Conservation (phyloP, 2,113 vertebrate species). For the Albula glossodonta region DNA sequence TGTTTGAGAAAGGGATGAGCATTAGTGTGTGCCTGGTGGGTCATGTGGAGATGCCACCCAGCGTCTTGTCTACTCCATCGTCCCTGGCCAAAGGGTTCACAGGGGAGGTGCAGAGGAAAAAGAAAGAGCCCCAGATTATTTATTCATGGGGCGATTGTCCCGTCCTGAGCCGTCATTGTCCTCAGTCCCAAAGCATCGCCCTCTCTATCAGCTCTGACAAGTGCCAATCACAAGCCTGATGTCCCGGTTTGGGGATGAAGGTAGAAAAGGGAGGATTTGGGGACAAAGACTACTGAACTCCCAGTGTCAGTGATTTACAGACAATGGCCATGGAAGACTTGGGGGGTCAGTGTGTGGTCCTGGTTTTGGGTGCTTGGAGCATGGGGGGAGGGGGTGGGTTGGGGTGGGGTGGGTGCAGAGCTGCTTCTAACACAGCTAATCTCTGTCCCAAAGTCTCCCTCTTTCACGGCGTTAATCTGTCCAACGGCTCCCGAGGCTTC, state of each 20-base stretch:
- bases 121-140: slow-evolving; percentile 69
- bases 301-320: slow-evolving; percentile 54
- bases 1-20: slow-evolving; percentile 83
- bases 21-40: slow-evolving; percentile 72
- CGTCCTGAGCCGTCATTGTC: slow-evolving; percentile 72
- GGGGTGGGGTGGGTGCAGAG: slow-evolving; percentile 52
- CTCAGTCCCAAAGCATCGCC: slow-evolving; percentile 76
- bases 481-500: slow-evolving; percentile 75
- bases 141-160: slow-evolving; percentile 83
- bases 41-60: slow-evolving; percentile 85
- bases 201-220: slow-evolving; percentile 91
- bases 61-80: slow-evolving; percentile 73
- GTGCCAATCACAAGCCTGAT: slow-evolving; percentile 89
- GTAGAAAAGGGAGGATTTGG: slow-evolving; percentile 61
- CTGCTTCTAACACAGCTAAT: slow-evolving; percentile 84
- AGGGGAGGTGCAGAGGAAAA: slow-evolving; percentile 66
- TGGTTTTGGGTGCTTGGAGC: slow-evolving; percentile 34
- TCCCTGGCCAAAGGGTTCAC: slow-evolving; percentile 42
- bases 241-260: slow-evolving; percentile 50
- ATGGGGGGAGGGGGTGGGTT: slow-evolving; percentile 52
- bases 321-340: slow-evolving; percentile 81
- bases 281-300: slow-evolving; percentile 64
- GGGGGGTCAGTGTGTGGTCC: slow-evolving; percentile 96
- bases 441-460: slow-evolving; percentile 81
- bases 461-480: slow-evolving; percentile 89